These are phyloP conservation scores for Zapornia atra DNA, from an alignment of 2,113 vertebrate genomes.

Conservation along the genomic window DNA sequence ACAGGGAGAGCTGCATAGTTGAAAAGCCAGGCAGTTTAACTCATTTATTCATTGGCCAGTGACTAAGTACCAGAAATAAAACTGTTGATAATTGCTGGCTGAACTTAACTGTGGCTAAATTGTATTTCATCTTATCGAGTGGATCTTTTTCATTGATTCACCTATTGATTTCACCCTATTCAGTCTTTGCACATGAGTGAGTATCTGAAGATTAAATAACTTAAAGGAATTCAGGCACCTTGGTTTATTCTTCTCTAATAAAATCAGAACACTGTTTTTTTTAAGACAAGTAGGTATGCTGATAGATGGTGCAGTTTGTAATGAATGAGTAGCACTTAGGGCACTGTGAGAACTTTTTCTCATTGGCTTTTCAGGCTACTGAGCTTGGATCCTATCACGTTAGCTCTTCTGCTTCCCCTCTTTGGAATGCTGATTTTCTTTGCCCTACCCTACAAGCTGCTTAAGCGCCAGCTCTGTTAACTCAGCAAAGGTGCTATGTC, in stretches of 20 bases:
- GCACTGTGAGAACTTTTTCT: neutral
- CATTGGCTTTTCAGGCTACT: neutral
- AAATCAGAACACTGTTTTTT: neutral
- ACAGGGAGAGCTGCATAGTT: accelerated
- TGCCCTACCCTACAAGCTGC: neutral
- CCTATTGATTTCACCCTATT: neutral
- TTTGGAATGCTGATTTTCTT: neutral
- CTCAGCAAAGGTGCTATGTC: neutral
- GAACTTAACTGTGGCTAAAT: neutral
- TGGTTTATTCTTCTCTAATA: neutral
- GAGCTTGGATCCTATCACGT: neutral
- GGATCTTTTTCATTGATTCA: neutral
- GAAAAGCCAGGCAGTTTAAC: neutral
- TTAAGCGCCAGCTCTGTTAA: neutral
- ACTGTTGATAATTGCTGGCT: neutral
- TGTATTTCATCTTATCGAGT: neutral
- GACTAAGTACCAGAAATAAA: neutral
- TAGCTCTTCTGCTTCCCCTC: neutral
- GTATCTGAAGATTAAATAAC: neutral
- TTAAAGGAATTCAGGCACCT: neutral
- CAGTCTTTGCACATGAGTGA: neutral
- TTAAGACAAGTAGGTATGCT: neutral
- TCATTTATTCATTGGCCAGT: neutral
- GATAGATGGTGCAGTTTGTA: neutral
- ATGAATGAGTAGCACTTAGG: neutral